These are phyloP conservation scores for Drosophila obscura DNA, from an alignment of 1,140 invertebrate genomes.

Conservation along the genomic window DNA sequence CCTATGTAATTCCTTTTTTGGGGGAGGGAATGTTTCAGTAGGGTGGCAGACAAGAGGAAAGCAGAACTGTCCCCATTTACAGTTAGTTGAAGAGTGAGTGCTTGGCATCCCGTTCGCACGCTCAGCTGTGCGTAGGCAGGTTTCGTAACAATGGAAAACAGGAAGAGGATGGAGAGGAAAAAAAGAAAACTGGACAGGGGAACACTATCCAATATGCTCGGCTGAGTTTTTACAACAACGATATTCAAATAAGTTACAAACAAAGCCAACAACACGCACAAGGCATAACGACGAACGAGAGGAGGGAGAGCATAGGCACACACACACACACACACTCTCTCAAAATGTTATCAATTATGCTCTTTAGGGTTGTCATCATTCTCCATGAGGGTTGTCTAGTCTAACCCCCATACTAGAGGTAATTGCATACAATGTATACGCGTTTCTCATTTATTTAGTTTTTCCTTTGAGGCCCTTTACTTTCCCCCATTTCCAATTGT, in stretches of 20 bases:
- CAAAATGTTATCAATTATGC: constrained; percentile 67
- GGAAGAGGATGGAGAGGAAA: constrained; percentile 12
- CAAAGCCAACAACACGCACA: constrained; percentile 56
- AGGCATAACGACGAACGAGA: constrained; percentile 33
- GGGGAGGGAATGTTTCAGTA: constrained; percentile 9
- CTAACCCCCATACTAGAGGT: not conserved
- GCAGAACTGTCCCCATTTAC: constrained; percentile 6
- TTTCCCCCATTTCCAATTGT: constrained; percentile 47
- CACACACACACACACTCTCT: constrained; percentile 12
- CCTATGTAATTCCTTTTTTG: constrained; percentile 35
- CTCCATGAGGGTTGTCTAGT: constrained; percentile 15
- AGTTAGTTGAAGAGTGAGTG: not conserved
- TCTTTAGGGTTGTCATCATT: constrained; percentile 57
- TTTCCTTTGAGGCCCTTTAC: constrained; percentile 28
- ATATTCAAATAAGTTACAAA: constrained; percentile 61
- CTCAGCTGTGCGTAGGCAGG: constrained; percentile 46
- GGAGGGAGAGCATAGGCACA: not conserved
- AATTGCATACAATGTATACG: constrained; percentile 17
- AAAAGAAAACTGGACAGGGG: constrained; percentile 54
- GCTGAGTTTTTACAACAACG: constrained; percentile 60
- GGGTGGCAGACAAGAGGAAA: constrained; percentile 3
- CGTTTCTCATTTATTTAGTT: constrained; percentile 5
- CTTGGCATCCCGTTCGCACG: constrained; percentile 10
- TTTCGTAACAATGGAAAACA: constrained; percentile 45
- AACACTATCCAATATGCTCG: constrained; percentile 63